phyloP scores from a whole-genome alignment of 2,888 invertebrate species.

The Miltochrista miniata region DNA sequence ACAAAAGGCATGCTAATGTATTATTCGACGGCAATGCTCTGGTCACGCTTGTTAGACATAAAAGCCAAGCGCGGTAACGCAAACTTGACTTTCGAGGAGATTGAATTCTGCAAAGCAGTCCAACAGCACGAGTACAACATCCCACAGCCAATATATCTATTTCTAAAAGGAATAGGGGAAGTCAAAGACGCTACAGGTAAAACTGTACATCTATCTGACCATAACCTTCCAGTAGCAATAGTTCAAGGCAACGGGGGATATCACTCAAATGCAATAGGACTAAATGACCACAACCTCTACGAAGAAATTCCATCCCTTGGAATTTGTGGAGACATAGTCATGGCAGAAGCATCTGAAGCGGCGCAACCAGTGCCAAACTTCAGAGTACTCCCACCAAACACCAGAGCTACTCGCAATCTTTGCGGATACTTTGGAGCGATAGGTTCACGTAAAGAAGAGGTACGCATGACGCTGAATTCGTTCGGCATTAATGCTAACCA shows the following conservation, averaged over 20 bases:
- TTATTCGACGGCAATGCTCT: not conserved
- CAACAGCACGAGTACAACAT: not conserved
- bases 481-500: not conserved
- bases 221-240: not conserved
- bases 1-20: conserved; percentile 1
- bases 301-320: conserved; percentile 2
- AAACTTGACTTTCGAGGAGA: conserved; percentile 3
- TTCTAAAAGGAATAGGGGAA: conserved; percentile 5
- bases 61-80: conserved; percentile 2
- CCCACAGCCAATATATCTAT: conserved; percentile 1
- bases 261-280: not conserved
- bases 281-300: not conserved
- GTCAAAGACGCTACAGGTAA: conserved; percentile 1
- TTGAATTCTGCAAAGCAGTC: not conserved
- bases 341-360: not conserved
- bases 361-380: conserved; percentile 1
- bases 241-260: not conserved
- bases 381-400: not conserved
- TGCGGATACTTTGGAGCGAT: not conserved
- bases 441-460: not conserved
- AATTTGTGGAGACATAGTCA: not conserved
- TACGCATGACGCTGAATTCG: not conserved
- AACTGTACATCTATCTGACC: not conserved
- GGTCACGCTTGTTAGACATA: not conserved
- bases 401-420: not conserved